Base-by-base conservation (phyloP, 2,113 vertebrate genomes). In the Taxidea taxus region DNA sequence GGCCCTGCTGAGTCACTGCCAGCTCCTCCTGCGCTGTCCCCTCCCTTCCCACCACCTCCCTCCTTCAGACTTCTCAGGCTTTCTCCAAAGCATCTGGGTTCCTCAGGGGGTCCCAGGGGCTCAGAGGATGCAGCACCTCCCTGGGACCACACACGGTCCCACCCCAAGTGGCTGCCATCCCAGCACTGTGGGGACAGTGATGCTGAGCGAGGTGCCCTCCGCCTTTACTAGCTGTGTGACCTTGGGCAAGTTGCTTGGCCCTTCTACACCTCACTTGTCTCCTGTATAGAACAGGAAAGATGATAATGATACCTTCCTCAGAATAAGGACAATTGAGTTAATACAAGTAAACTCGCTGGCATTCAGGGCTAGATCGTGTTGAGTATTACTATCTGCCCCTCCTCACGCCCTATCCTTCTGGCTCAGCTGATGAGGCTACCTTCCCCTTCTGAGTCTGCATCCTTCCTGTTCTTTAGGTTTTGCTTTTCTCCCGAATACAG, bases 1-100 rank as follows among this genome's bases (percentile, higher is more conserved):
- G 92, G 75, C 87, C 91, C 87, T 47, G 97, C 97, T 98, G 97
- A 98, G 97, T 98, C 98, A 98, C 87, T 74, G 90, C n/a, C 21
- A 51, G 84, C 91, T 75, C 84, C 96, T 88, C 94, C 94, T 11
- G 10, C 78, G 4, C 74, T 42, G 77, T 60, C 58, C 47, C 64
- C 82, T 64, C 95, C 95, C 75, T 66, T 68, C 64, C 49, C 66
- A n/a, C 54, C 44, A 0, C 51, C 60, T 88, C 82, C 74, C 60
- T 34, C 9, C 21, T 44, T 49, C 44, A 66, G 70, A 31, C 77
- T n/a, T n/a, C n/a, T 42, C 66, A 2, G 4, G 60, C 66, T 54
- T 77, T 68, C 81, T 86, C 77, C 70, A 66, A 64, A 49, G 83
- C 27, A 29, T 37, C 95, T 51, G 42, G 51, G 66, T 75, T 85